Conservation (phyloP, 2,113 vertebrate species). For the Notechis scutatus region DNA sequence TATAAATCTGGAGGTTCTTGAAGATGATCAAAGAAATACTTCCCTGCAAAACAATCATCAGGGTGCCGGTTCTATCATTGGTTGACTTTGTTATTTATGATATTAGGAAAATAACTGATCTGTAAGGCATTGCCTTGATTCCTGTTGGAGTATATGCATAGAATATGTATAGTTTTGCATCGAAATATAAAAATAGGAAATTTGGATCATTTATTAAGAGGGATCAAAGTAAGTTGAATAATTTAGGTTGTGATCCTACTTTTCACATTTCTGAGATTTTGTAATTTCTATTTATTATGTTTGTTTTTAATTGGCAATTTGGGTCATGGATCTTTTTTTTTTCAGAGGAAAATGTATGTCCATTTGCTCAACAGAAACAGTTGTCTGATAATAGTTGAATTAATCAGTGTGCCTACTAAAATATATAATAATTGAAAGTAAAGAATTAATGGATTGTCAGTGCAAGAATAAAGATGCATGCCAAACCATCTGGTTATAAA, state of each 20-base stretch:
- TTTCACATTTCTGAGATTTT: neutral
- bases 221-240: neutral
- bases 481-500: neutral
- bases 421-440: neutral
- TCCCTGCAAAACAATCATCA: constrained; percentile 92
- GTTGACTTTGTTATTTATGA: constrained; percentile 77
- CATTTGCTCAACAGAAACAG: constrained; percentile 10
- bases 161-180: constrained; percentile 48
- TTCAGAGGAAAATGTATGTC: neutral
- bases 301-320: neutral
- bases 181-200: constrained; percentile 29
- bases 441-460: neutral
- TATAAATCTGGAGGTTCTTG: constrained; percentile 92
- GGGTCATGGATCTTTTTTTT: neutral
- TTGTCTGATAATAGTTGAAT: constrained; percentile 3
- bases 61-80: constrained; percentile 82
- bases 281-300: neutral
- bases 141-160: constrained; percentile 43
- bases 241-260: neutral
- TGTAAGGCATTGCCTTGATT: constrained; percentile 61
- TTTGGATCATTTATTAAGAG: neutral
- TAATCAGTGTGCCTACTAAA: neutral
- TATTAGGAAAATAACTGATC: constrained; percentile 73
- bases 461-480: neutral
- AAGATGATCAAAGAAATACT: constrained; percentile 85